Percentiles rank a stretch among this genome's conserved stretches.
Conservation (phyloP, 2,888 invertebrate species). For the Drosophila histrio region DNA sequence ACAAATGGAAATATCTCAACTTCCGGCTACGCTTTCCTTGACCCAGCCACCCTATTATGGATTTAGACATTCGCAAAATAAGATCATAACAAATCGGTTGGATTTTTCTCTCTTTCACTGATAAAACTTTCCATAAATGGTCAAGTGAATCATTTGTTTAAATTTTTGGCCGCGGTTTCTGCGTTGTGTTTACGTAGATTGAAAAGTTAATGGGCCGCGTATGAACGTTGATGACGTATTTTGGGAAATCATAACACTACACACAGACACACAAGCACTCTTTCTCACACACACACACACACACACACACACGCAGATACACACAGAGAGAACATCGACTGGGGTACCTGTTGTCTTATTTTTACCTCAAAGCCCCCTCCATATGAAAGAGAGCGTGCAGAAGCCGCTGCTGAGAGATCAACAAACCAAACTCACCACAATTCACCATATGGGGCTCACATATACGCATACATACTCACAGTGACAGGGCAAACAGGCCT, state of each 20-base stretch:
- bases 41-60: conserved; percentile 43
- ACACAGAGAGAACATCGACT: conserved; percentile 9
- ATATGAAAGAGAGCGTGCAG: conserved; percentile 13
- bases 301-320: not conserved
- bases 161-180: conserved; percentile 48
- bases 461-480: conserved; percentile 4
- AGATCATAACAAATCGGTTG: conserved; percentile 41
- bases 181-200: conserved; percentile 66
- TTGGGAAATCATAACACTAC: conserved; percentile 75
- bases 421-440: conserved; percentile 47
- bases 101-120: not conserved
- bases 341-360: conserved; percentile 77
- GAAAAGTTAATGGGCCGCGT: conserved; percentile 67
- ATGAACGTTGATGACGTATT: conserved; percentile 72
- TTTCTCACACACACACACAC: conserved; percentile 2
- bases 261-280: conserved; percentile 22
- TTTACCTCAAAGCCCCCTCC: conserved; percentile 61
- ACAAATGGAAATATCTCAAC: conserved; percentile 4
- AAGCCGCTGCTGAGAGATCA: conserved; percentile 29
- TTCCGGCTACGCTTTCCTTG: conserved; percentile 49
- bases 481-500: conserved; percentile 57
- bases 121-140: conserved; percentile 71
- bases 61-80: not conserved
- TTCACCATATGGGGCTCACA: conserved; percentile 22
- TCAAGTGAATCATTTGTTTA: conserved; percentile 77